A percentile compares a stretch with the other conserved stretches of the same genome.
Evolutionary conservation across 2,888 invertebrate genomes (phyloP).

Genomic region (Brachynemurus nebulosus): DNA sequence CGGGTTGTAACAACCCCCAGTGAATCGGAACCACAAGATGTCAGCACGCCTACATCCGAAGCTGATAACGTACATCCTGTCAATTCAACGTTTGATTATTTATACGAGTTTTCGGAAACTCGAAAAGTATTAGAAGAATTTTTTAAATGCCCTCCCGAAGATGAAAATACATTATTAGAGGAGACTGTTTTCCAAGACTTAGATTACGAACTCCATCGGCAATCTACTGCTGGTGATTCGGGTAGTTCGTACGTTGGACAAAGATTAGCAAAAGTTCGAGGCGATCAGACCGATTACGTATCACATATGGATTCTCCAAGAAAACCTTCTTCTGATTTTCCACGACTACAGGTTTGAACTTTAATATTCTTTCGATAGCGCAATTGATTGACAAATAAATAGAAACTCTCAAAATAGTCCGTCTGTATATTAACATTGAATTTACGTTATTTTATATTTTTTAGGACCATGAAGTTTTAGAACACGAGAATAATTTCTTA

Average conservation of each 20-base stretch:
- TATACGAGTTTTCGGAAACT: constrained; percentile 87
- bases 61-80: constrained; percentile 16
- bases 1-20: constrained; percentile 34
- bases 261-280: constrained; percentile 47
- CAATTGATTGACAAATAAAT: constrained; percentile 6
- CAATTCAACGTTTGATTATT: constrained; percentile 67
- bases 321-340: constrained; percentile 41
- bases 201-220: constrained; percentile 64
- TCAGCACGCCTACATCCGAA: neutral
- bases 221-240: constrained; percentile 34
- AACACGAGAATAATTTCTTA: constrained; percentile 43
- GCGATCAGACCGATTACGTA: constrained; percentile 29
- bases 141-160: constrained; percentile 65
- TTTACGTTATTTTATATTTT: constrained; percentile 18
- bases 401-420: neutral
- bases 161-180: constrained; percentile 39
- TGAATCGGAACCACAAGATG: constrained; percentile 24
- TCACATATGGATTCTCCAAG: constrained; percentile 42
- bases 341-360: constrained; percentile 37
- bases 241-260: constrained; percentile 68
- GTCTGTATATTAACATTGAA: neutral
- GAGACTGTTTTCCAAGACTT: constrained; percentile 38
- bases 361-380: neutral
- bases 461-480: constrained; percentile 35
- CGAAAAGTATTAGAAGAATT: constrained; percentile 85